Percentiles rank a stretch among this genome's conserved stretches.
These are phyloP conservation scores for Tursiops truncatus DNA, from an alignment of 2,113 vertebrate genomes.

Conservation along the genomic window DNA sequence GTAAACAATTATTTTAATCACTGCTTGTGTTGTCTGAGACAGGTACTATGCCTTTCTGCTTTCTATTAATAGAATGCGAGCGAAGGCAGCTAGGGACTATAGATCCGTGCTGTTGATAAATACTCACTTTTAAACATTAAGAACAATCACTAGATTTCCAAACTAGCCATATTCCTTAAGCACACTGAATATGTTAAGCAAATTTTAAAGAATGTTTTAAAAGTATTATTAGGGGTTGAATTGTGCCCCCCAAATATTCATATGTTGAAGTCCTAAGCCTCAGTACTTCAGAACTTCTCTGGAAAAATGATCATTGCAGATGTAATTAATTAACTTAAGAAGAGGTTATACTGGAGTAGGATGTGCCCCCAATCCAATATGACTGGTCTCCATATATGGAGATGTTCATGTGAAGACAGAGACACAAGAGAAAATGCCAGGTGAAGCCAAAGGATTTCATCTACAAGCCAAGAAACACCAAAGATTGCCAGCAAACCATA, in stretches of 20 bases:
- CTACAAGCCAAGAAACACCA: background rate
- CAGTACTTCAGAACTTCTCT: background rate
- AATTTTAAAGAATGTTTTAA: background rate
- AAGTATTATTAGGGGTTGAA: background rate
- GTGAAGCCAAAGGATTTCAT: background rate
- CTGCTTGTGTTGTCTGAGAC: constrained; percentile 29
- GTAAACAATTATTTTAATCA: constrained; percentile 49
- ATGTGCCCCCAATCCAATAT: background rate
- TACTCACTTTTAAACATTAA: background rate
- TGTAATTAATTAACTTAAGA: background rate
- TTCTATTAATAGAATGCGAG: background rate
- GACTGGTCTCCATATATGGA: background rate
- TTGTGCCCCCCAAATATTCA: background rate
- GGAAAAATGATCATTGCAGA: background rate
- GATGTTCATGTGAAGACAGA: background rate
- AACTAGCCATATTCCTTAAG: background rate
- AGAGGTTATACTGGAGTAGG: background rate
- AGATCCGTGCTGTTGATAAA: background rate
- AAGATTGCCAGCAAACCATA: background rate
- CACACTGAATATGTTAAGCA: background rate
- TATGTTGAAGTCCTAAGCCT: background rate
- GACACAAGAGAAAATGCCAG: background rate
- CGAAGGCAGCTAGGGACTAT: background rate
- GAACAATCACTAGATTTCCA: background rate
- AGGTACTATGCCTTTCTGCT: background rate